Evolutionary conservation across 2,797 vertebrate species (phyloP), one percentile per base, ranked within the genome.

Genomic region (Argyrosomus regius): DNA sequence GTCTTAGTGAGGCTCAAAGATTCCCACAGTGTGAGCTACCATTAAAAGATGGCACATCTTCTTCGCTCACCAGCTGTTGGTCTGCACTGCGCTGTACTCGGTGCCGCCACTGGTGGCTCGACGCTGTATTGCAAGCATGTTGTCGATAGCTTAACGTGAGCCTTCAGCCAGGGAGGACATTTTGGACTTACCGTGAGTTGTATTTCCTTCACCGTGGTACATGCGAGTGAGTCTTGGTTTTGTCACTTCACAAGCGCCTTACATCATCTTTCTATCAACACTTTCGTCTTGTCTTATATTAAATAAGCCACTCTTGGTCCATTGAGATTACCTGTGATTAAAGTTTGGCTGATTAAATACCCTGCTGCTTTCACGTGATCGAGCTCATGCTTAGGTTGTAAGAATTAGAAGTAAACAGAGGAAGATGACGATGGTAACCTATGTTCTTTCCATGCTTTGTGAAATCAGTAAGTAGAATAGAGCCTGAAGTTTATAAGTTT

Each of bases 151-250:
- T 48, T 43, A 0, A 22, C 17, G 3, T 46, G 43, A 6, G 45
- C 22, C 45, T 10, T 39, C 0, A 9, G 20, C 8, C 13, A 22
- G 5, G 3, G 28, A 31, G 7, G 18, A 12, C 2, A 1, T 26
- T n/a, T 14, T 12, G 1, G 1, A 11, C 1, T 43, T 11, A 13
- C 8, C 45, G 17, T 46, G 39, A 8, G 14, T 18, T 69, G 13
- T 43, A 8, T 59, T 46, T 26, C 41, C 6, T 20, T 3, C 7
- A 5, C 20, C 8, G 28, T 18, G 4, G 48, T 66, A 2, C 16
- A 22, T 13, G 43, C 17, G 60, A 45, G 65, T 80, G 12, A 70
- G 64, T 69, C 11, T 61, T 50, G 6, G 41, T n/a, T 64, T 24
- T 9, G 3, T 72, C 41, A 45, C 48, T 60, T 52, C 28, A 12